Percentiles rank a stretch among this genome's conserved stretches.
Conservation (phyloP, 2,797 vertebrate species). For the Chlorospingus semifuscus region DNA sequence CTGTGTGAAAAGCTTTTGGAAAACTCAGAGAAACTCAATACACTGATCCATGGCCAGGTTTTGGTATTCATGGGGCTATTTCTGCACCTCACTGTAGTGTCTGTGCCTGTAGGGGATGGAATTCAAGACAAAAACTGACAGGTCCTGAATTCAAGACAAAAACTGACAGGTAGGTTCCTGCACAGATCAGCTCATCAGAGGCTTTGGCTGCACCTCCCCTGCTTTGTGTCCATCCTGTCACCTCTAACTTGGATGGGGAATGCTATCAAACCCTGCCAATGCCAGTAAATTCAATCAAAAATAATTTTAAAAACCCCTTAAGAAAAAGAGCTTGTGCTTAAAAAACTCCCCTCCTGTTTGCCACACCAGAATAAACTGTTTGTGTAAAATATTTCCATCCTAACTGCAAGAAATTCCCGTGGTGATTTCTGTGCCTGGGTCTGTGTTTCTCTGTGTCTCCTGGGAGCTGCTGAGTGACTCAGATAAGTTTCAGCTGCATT, state of each 20-base stretch:
- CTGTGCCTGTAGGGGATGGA: accelerated
- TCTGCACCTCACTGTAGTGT: not conserved
- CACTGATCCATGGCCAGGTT: not conserved
- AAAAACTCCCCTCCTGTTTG: not conserved
- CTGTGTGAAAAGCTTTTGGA: not conserved
- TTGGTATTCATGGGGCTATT: not conserved
- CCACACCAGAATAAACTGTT: not conserved
- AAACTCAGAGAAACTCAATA: not conserved
- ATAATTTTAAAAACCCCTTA: not conserved
- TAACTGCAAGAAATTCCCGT: not conserved
- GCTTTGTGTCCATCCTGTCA: not conserved
- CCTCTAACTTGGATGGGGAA: too few species aligned
- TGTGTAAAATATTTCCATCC: conserved; percentile 12
- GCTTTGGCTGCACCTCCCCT: not conserved
- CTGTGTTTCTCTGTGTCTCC: not conserved
- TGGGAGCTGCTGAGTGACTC: conserved; percentile 41
- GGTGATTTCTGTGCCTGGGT: not conserved
- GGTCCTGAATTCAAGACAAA: not conserved
- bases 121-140: not conserved
- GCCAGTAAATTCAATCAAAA: not conserved
- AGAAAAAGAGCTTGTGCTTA: not conserved
- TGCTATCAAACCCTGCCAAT: not conserved
- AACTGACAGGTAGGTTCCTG: not conserved
- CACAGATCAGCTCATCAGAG: not conserved
- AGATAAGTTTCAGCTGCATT: conserved; percentile 40